Evolutionary conservation across 2,113 vertebrate species (phyloP), one percentile per base, ranked within the genome.

Genomic region (Lutjanus erythropterus): DNA sequence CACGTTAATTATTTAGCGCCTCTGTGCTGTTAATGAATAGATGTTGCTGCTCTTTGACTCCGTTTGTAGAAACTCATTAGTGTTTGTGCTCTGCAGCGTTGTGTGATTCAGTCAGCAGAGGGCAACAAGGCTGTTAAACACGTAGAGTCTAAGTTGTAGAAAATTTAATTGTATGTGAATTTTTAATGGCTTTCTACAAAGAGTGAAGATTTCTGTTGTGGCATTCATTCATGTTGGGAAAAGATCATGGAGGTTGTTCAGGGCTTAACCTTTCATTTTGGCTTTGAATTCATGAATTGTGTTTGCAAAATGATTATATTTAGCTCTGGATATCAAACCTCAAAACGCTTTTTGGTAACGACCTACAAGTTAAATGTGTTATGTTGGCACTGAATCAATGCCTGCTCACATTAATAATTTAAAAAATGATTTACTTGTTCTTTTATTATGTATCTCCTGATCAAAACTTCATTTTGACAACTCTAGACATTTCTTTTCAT

Each of bases 1-100:
- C 16, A 1, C 39, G 15, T 85, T 75, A 75, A 85, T 79, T 59
- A 88, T 85, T 88, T 5, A 68, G 52, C 10, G 21, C 15, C 86
- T 75, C 53, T 50, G 52, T 52, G 70, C 66, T 3, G 71, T 62
- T 81, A 61, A 78, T 78, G 71, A 85, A 72, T 25, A 50, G 59
- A 61, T 12, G 59, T 5, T 74, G 44, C 73, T 78, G 69, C 69
- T 25, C 69, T 84, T 74, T 74, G 81, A 84, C 70, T 71, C 31
- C 16, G 3, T 18, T 25, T 69, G 61, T 18, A 19, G 42, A 66
- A 61, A 23, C 78, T 78, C 73, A 35, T 84, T 53, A 61, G 67
- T 31, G 64, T 62, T 46, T 31, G 59, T 47, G 58, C 49, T 27
- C 25, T 14, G 78, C 60, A 53, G 44, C 11, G 1, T 21, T 18